A percentile compares a stretch with the other conserved stretches of the same genome.
Conservation (phyloP, 2,113 vertebrate genomes). For the Hymenochirus boettgeri region DNA sequence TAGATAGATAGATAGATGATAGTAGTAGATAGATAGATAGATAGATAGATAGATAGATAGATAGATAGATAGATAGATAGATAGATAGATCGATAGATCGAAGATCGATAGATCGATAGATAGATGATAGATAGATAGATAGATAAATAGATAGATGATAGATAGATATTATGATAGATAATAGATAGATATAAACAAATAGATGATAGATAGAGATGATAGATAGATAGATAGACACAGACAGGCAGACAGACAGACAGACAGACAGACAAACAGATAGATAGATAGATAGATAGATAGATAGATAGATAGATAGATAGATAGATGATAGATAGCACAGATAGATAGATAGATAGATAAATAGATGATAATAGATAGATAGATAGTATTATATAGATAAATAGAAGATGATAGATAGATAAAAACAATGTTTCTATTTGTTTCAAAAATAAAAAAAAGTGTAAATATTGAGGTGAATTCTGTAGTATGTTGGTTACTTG, state of each 20-base stretch:
- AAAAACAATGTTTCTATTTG: too few relatives aligned
- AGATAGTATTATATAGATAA: too few relatives aligned
- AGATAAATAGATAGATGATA: neutral
- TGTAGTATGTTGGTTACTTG: too few relatives aligned
- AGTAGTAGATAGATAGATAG: neutral
- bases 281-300: conserved; percentile 1
- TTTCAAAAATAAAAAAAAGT: too few relatives aligned
- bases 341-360: neutral
- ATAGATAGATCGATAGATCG: too few relatives aligned
- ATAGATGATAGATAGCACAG: too few relatives aligned
- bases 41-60: neutral
- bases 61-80: neutral
- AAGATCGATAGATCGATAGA: neutral
- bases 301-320: conserved; percentile 1
- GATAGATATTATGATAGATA: neutral
- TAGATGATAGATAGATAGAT: conserved; percentile 3
- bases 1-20: too few relatives aligned
- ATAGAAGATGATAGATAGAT: too few relatives aligned
- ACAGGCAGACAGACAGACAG: neutral
- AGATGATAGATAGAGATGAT: too few relatives aligned
- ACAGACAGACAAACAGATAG: neutral
- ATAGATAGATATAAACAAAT: neutral
- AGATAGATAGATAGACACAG: too few relatives aligned
- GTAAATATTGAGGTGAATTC: too few relatives aligned
- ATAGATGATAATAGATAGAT: neutral